These are phyloP conservation scores for Tetramorium parvispinum DNA, from an alignment of 1,140 invertebrate species.

Conservation along the genomic window DNA sequence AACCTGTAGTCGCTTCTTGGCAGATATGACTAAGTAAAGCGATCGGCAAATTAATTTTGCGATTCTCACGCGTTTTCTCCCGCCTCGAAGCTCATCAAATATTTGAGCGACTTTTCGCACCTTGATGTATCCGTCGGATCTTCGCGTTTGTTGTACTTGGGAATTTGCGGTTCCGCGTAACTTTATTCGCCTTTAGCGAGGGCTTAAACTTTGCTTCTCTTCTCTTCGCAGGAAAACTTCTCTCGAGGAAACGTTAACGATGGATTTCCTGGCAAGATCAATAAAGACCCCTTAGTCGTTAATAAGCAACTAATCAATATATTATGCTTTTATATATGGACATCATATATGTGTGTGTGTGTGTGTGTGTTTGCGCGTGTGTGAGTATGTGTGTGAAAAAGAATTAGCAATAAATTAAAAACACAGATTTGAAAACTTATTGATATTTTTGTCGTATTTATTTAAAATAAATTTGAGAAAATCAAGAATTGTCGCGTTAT, in stretches of 20 bases:
- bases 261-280: conserved; percentile 46
- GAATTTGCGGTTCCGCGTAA: conserved; percentile 59
- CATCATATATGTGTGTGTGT: neutral
- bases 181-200: conserved; percentile 52
- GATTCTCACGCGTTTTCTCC: conserved; percentile 28
- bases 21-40: neutral
- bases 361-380: neutral
- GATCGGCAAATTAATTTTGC: conserved; percentile 27
- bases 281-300: conserved; percentile 3
- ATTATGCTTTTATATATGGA: neutral
- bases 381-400: neutral
- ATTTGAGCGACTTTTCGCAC: conserved; percentile 50
- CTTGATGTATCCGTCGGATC: conserved; percentile 56
- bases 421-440: neutral
- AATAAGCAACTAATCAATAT: conserved; percentile 37
- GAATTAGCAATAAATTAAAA: neutral
- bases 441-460: neutral
- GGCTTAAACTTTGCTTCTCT: conserved; percentile 57
- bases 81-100: conserved; percentile 44
- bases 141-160: conserved; percentile 53
- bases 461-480: neutral
- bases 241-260: conserved; percentile 45
- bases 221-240: conserved; percentile 45
- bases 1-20: neutral
- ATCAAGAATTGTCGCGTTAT: neutral